A percentile compares a stretch with the other conserved stretches of the same genome.
Conservation (phyloP, 1,140 invertebrate genomes). For the Maniola jurtina region DNA sequence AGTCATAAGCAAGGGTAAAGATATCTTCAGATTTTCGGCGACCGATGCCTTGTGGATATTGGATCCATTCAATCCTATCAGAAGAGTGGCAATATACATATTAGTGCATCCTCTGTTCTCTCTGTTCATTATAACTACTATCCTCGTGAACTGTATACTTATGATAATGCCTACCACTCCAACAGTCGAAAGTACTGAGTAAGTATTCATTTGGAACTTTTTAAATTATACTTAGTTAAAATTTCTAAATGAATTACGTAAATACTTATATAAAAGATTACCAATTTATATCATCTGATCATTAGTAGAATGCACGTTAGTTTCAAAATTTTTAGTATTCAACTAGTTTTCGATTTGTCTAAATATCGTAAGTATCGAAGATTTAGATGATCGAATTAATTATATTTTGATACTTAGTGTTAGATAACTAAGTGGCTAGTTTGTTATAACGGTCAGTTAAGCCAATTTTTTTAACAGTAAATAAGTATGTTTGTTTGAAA, state of each 20-base stretch:
- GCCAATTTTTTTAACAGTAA: conserved; percentile 12
- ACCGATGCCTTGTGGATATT: conserved; percentile 96
- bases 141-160: conserved; percentile 98
- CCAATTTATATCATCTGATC: conserved; percentile 45
- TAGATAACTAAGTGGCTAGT: conserved; percentile 37
- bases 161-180: conserved; percentile 97
- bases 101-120: conserved; percentile 98
- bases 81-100: conserved; percentile 97
- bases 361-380: conserved; percentile 37
- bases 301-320: conserved; percentile 74
- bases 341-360: conserved; percentile 57
- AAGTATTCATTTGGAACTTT: conserved; percentile 80
- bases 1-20: conserved; percentile 98
- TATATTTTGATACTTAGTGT: conserved; percentile 35
- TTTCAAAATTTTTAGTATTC: conserved; percentile 73
- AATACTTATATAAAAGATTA: conserved; percentile 37
- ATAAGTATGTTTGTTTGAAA: conserved; percentile 5
- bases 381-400: conserved; percentile 46
- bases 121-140: conserved; percentile 98
- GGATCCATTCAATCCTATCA: conserved; percentile 98
- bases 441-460: conserved; percentile 26
- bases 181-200: conserved; percentile 97
- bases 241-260: conserved; percentile 33
- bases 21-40: conserved; percentile 99
- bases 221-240: conserved; percentile 20